phyloP scores from a whole-genome alignment of 2,888 invertebrate species.

The Alloscopus bannaensis region DNA sequence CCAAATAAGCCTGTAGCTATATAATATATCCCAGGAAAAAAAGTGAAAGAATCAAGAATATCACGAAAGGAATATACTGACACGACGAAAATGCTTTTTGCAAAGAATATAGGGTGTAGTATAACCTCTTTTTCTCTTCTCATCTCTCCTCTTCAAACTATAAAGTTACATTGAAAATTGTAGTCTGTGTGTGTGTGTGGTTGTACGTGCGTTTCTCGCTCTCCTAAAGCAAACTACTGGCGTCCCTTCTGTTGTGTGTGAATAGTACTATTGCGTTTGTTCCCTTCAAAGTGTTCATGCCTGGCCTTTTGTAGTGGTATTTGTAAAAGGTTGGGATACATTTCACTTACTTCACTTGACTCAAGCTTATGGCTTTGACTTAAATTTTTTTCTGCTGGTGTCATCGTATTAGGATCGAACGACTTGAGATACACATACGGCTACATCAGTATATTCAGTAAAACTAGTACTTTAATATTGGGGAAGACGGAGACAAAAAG shows the following conservation, averaged over 20 bases:
- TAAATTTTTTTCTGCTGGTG: conserved; percentile 11
- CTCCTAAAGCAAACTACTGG: neutral
- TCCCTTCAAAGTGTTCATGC: no score
- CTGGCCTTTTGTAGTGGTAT: conserved; percentile 16
- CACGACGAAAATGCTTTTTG: no score
- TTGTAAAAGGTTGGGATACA: conserved; percentile 44
- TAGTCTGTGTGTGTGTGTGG: conserved; percentile 33
- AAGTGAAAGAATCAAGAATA: no score
- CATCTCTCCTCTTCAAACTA: conserved; percentile 11
- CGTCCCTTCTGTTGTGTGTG: no score
- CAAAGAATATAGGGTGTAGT: no score
- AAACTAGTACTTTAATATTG: no score
- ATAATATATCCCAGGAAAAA: no score
- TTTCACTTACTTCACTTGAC: conserved; percentile 45
- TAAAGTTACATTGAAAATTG: conserved; percentile 37
- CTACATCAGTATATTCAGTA: no score
- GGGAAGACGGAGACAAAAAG: neutral
- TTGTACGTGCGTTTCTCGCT: conserved; percentile 46
- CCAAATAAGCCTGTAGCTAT: no score
- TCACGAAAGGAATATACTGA: no score
- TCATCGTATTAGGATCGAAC: conserved; percentile 6
- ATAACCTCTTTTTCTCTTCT: conserved; percentile 2
- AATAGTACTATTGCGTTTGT: no score
- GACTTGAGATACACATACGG: no score
- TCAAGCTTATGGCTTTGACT: conserved; percentile 33